These are phyloP conservation scores for Drosophila micromelanica DNA, from an alignment of 1,140 invertebrate species.

Conservation along the genomic window DNA sequence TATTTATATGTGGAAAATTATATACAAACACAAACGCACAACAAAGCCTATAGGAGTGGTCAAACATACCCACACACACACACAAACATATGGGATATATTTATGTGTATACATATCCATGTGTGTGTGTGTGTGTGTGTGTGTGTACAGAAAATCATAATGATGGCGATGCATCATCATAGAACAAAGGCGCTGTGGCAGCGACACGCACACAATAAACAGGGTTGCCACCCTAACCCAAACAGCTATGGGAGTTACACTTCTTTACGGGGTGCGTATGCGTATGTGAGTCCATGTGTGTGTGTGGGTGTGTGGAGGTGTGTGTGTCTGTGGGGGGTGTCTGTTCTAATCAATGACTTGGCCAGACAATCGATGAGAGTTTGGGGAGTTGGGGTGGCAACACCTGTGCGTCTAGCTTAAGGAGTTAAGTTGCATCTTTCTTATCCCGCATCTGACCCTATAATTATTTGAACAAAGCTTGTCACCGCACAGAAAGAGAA, in stretches of 20 bases:
- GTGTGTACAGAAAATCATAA: conserved; percentile 68
- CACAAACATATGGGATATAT: conserved; percentile 16
- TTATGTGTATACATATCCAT: background rate
- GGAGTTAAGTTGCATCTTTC: conserved; percentile 34
- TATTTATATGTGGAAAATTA: conserved; percentile 81
- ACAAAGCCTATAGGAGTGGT: background rate
- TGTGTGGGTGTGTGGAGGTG: background rate
- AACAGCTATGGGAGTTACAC: conserved; percentile 33
- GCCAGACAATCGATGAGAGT: conserved; percentile 43
- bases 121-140: background rate
- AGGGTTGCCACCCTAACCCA: conserved; percentile 11
- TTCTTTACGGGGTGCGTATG: conserved; percentile 15
- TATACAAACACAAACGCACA: conserved; percentile 74
- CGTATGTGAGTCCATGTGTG: no score
- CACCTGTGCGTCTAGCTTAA: conserved; percentile 9
- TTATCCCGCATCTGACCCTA: conserved; percentile 16
- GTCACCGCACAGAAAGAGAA: background rate
- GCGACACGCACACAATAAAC: conserved; percentile 73
- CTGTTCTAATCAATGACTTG: conserved; percentile 46
- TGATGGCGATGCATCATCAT: conserved; percentile 79
- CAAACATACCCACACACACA: background rate
- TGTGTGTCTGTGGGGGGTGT: background rate
- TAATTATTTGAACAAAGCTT: conserved; percentile 45
- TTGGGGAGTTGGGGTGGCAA: background rate
- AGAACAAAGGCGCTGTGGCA: conserved; percentile 65